Evolutionary conservation across 2,888 invertebrate species (phyloP).

Genomic region (Callyntrura guangdongensis): DNA sequence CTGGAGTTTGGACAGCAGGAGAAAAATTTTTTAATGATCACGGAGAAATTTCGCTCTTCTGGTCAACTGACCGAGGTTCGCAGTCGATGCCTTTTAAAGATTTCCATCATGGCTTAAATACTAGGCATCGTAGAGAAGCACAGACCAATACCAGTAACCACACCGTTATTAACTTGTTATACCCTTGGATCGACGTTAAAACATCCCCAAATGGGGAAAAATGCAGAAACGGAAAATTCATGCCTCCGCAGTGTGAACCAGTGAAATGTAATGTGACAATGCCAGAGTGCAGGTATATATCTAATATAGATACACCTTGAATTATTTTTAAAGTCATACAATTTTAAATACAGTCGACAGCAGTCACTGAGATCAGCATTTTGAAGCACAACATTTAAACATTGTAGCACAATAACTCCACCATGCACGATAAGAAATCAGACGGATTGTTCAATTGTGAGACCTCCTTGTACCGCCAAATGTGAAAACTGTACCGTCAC

Average conservation of each 20-base stretch:
- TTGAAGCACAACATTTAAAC: neutral
- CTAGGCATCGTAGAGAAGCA: neutral
- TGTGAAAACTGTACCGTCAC: slow-evolving; percentile 68
- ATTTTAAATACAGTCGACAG: neutral
- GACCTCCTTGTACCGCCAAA: slow-evolving; percentile 71
- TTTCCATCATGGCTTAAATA: neutral
- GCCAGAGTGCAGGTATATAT: slow-evolving; percentile 59
- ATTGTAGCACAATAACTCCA: slow-evolving; percentile 57
- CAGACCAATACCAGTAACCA: neutral
- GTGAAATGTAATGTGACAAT: slow-evolving; percentile 68
- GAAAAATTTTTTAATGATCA: slow-evolving; percentile 35
- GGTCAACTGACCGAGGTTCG: slow-evolving; percentile 32
- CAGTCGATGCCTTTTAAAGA: slow-evolving; percentile 43
- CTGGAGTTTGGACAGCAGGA: slow-evolving; percentile 70
- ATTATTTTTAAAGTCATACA: too few species aligned
- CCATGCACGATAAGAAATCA: slow-evolving; percentile 48
- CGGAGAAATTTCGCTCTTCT: slow-evolving; percentile 39
- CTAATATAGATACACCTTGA: too few species aligned
- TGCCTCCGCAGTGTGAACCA: slow-evolving; percentile 71
- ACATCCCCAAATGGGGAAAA: slow-evolving; percentile 8
- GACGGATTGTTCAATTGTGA: slow-evolving; percentile 33
- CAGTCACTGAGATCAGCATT: neutral
- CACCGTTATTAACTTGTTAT: slow-evolving; percentile 7
- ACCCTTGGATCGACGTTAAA: slow-evolving; percentile 29
- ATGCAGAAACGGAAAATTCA: slow-evolving; percentile 63